Evolutionary conservation across 2,797 vertebrate genomes (phyloP), one percentile per base, ranked within the genome.

Genomic region (Ciconia nigra): DNA sequence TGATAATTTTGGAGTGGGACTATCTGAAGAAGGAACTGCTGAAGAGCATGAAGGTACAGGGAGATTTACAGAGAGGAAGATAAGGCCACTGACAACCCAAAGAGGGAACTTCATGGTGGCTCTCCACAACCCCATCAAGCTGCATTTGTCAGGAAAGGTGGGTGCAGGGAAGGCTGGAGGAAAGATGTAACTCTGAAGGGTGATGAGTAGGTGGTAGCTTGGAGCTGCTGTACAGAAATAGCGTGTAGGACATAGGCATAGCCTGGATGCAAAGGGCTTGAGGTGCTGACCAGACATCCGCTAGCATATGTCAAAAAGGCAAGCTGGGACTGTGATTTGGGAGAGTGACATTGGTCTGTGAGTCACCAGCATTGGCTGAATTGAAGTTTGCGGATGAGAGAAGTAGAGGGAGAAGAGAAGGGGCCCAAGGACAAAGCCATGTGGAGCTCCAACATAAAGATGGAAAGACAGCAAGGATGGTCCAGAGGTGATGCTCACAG

Each of bases 321-420:
- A 69, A 67, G 16, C 26, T 47, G 26, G 14, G 63, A 25, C 46
- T 66, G 31, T 22, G 67, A 39, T 83, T 4, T 86, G 63, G 21
- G 76, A 77, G 8, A 62, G 33, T 0, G 2, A 26, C 1, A 0
- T 3, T 46, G 31, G 24, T 63, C n/a, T 4, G 1, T 2, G 28
- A 90, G 39, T 59, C 9, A 8, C 46, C 58, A 70, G 16, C 16
- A 11, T 9, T 4, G 42, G 18, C 61, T 21, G 65, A 73, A 80
- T 4, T 66, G 21, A 85, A 59, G 26, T 39, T 26, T 49, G 13
- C 14, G 47, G 46, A 31, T n/a, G 22, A 79, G 39, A 86, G 69
- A 83, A 52, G 33, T 5, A 62, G 16, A 76, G 15, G 25, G 22
- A 63, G 25, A 87, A 46, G n/a, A 83, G 52, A 83, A 81, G 33